A percentile compares a stretch with the other conserved stretches of the same genome.
These are phyloP conservation scores for Agapostemon virescens DNA, from an alignment of 2,888 invertebrate genomes.

Conservation along the genomic window DNA sequence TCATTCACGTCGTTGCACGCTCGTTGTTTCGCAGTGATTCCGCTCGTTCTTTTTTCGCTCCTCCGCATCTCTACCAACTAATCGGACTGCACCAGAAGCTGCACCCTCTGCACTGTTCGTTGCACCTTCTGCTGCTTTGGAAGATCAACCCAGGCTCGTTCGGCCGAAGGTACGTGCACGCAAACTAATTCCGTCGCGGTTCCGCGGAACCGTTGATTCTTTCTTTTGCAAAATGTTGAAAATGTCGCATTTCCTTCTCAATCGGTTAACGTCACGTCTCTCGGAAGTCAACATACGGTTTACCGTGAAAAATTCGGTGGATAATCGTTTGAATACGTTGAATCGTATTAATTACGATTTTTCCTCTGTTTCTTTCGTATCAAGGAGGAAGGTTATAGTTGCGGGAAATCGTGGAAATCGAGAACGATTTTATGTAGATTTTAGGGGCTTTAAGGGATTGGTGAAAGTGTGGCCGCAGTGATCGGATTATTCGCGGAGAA, in stretches of 20 bases:
- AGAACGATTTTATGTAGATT: background rate
- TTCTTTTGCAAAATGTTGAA: background rate
- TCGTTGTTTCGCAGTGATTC: constrained; percentile 38
- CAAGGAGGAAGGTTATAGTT: no score
- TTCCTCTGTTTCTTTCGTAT: background rate
- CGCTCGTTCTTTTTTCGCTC: constrained; percentile 3
- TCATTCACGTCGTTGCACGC: constrained; percentile 66
- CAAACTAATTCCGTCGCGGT: background rate
- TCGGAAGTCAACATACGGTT: background rate
- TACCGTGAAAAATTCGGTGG: no score
- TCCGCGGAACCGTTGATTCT: background rate
- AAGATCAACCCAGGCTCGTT: background rate
- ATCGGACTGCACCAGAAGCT: constrained; percentile 4
- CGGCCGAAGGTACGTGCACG: background rate
- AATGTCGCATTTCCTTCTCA: fast-evolving
- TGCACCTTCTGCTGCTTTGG: background rate
- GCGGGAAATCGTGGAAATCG: background rate
- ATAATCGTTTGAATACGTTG: background rate
- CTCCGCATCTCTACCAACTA: background rate
- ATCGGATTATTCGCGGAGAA: constrained; percentile 4
- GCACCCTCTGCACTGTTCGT: background rate
- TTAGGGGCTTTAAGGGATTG: background rate
- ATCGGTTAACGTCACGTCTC: background rate
- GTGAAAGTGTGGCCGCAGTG: constrained; percentile 21
- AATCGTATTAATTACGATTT: background rate